Conservation (phyloP, 2,113 vertebrate genomes). For the Microtus montanus region DNA sequence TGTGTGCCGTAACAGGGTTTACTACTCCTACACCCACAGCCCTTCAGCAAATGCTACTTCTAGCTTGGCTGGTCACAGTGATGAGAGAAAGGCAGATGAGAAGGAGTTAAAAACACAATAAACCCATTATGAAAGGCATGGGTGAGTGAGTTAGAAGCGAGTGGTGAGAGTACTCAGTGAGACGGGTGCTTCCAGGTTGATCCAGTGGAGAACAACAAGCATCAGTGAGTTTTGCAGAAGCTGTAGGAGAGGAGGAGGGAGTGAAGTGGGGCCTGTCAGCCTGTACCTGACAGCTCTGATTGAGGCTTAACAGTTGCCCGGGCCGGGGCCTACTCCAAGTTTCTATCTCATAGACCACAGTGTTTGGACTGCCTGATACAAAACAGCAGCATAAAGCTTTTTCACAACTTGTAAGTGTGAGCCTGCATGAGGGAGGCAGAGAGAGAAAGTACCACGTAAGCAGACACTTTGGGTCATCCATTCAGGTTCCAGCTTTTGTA, state of each 20-base stretch:
- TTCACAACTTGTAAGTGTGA: conserved; percentile 16
- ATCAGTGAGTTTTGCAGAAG: background rate
- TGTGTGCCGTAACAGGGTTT: background rate
- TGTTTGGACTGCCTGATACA: background rate
- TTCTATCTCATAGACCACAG: background rate
- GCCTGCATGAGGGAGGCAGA: background rate
- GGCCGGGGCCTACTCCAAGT: background rate
- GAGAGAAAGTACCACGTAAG: background rate
- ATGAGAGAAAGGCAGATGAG: background rate
- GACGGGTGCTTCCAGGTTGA: background rate
- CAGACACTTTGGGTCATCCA: background rate
- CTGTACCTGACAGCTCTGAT: background rate
- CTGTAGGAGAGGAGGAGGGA: background rate
- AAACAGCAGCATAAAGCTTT: background rate
- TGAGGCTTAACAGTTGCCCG: background rate
- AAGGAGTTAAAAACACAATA: background rate
- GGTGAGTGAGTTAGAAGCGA: background rate
- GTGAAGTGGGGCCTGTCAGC: background rate
- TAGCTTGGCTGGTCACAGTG: background rate
- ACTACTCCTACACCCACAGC: background rate
- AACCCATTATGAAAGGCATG: background rate
- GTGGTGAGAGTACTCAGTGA: background rate
- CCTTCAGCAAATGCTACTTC: background rate
- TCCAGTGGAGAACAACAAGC: background rate
- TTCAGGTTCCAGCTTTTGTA: background rate